Conservation (phyloP, 2,888 invertebrate genomes). For the Morpho helenor region DNA sequence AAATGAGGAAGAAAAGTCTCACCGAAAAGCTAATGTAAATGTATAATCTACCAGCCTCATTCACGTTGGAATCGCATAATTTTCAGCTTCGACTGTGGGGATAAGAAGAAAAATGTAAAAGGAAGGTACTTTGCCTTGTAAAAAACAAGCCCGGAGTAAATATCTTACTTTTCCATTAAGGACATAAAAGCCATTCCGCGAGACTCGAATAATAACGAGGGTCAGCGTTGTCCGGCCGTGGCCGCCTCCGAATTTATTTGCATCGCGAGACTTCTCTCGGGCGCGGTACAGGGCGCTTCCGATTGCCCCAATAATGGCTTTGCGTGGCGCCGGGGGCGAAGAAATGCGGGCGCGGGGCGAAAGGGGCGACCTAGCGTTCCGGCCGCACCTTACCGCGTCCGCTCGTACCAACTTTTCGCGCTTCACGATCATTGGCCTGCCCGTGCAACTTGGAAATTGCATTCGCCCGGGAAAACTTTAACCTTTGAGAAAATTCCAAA, state of each 20-base stretch:
- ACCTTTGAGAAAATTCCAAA: constrained; percentile 67
- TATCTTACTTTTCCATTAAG: constrained; percentile 75
- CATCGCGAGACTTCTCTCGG: constrained; percentile 63
- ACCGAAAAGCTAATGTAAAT: constrained; percentile 31
- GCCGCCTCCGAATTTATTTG: constrained; percentile 71
- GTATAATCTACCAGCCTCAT: constrained; percentile 39
- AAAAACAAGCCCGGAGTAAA: constrained; percentile 64
- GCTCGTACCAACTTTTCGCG: constrained; percentile 31
- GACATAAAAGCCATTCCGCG: constrained; percentile 75
- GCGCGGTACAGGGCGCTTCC: constrained; percentile 40
- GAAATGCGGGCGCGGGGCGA: constrained; percentile 24
- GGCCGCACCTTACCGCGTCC: constrained; percentile 23
- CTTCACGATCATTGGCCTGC: constrained; percentile 40
- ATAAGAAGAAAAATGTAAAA: constrained; percentile 58
- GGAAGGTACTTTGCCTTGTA: constrained; percentile 42
- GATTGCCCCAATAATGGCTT: constrained; percentile 72
- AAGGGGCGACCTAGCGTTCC: constrained; percentile 13
- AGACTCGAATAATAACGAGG: constrained; percentile 77
- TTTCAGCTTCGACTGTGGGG: constrained; percentile 46
- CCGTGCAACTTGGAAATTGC: constrained; percentile 65
- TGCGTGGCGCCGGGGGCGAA: constrained; percentile 44
- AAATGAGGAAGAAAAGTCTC: constrained; percentile 23
- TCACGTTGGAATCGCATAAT: constrained; percentile 44
- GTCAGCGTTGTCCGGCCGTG: constrained; percentile 68
- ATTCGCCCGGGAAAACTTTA: constrained; percentile 63